These are phyloP conservation scores for Macaria liturata DNA, from an alignment of 2,888 invertebrate genomes.

Conservation along the genomic window DNA sequence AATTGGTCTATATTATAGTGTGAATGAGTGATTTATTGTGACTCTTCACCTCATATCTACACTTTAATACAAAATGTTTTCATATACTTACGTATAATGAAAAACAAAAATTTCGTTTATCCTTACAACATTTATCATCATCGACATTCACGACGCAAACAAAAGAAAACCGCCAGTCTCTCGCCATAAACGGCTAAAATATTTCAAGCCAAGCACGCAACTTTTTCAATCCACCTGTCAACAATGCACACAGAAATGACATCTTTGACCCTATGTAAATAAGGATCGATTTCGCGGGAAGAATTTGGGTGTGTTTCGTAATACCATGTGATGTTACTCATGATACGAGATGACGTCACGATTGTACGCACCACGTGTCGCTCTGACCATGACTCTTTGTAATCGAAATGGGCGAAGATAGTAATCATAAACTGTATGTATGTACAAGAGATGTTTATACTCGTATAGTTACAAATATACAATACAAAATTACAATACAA, in stretches of 20 bases:
- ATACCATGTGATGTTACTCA: slow-evolving; percentile 18
- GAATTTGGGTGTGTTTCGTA: slow-evolving; percentile 29
- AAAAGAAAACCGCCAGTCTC: slow-evolving; percentile 29
- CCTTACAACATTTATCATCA: slow-evolving; percentile 17
- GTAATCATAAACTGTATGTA: no score
- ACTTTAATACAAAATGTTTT: slow-evolving; percentile 2
- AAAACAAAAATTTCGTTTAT: slow-evolving; percentile 1
- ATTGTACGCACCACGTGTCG: slow-evolving; percentile 47
- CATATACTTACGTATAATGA: neutral
- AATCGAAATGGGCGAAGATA: no score
- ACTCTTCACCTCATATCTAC: neutral
- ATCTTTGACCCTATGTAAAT: slow-evolving; percentile 16
- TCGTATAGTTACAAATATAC: no score
- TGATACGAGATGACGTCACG: slow-evolving; percentile 39
- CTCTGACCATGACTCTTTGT: slow-evolving; percentile 39
- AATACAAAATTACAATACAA: no score
- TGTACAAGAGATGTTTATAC: no score
- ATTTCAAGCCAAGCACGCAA: slow-evolving; percentile 27
- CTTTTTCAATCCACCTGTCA: slow-evolving; percentile 34
- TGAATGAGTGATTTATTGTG: neutral
- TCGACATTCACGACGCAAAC: slow-evolving; percentile 30
- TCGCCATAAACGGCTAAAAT: slow-evolving; percentile 29
- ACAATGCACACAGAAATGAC: slow-evolving; percentile 17
- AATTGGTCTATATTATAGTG: slow-evolving; percentile 26
- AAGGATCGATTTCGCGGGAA: slow-evolving; percentile 20